Base-by-base conservation (phyloP, 2,113 vertebrate genomes). In the Oncorhynchus keta region DNA sequence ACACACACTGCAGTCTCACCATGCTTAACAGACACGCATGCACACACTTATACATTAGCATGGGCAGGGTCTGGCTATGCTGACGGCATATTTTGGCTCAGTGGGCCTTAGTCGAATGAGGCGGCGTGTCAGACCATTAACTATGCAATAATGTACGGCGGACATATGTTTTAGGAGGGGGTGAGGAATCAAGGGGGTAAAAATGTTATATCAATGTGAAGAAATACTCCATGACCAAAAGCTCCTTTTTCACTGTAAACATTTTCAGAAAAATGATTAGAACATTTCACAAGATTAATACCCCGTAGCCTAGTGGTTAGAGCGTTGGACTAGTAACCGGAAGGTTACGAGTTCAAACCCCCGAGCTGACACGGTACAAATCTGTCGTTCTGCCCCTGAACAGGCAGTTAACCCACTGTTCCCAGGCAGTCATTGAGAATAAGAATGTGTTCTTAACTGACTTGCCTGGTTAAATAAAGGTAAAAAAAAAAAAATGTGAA, bases 111-210 rank as follows among this genome's bases (percentile, higher is more conserved):
- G 11, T 59, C 73, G 24, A 69, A 79, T 64, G 66, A 81, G 79
- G 69, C 68, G 39, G 18, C 20, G 1, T 75, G 81, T 81, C 83
- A 75, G 76, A 77, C 74, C 73, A 62, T 82, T 78, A 84, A 84
- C 79, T 84, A 82, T 66, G 76, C 74, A 88, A 86, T 45, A 76
- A 83, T 82, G 59, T n/a, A 68, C 72, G 78, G 72, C 66, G 70
- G 76, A 85, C 71, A 59, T 81, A 64, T 82, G 79, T 79, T 71
- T 9, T 73, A 74, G 76, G 77, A 76, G 76, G 66, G 70, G 67
- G 57, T 64, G 66, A 9, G 66, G 22, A 66, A 16, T 67, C 28
- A 67, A 16, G 14, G 11, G 12, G 28, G 30, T 1, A 18, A 62
- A 28, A 68, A 13, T 13, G 20, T 70, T 66, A 73, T 18, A 59